A percentile compares a stretch with the other conserved stretches of the same genome.
Evolutionary conservation across 2,888 invertebrate genomes (phyloP).

Genomic region (Azorinus chamasolen): DNA sequence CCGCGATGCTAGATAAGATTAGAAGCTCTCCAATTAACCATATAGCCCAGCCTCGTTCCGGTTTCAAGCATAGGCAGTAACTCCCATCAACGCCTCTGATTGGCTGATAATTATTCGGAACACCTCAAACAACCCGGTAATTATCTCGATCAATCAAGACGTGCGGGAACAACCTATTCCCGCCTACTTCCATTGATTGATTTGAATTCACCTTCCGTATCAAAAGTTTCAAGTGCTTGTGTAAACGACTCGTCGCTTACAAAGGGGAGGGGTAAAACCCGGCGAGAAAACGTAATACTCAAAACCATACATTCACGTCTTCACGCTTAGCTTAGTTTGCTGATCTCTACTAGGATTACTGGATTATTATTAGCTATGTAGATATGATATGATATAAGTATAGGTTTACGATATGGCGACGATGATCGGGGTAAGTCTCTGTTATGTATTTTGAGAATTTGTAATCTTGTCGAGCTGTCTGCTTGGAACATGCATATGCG

Average conservation of each 20-base stretch:
- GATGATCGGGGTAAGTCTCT: slow-evolving; percentile 55
- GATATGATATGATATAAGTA: slow-evolving; percentile 35
- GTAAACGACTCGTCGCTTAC: slow-evolving; percentile 37
- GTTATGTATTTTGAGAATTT: no score
- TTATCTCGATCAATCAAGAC: slow-evolving; percentile 59
- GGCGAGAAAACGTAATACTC: slow-evolving; percentile 33
- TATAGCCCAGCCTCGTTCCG: slow-evolving; percentile 23
- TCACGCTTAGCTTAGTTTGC: slow-evolving; percentile 36
- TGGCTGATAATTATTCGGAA: slow-evolving; percentile 55
- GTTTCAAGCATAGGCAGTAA: slow-evolving; percentile 38
- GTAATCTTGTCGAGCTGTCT: no score
- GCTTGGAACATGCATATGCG: no score
- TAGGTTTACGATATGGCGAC: slow-evolving; percentile 43
- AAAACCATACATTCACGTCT: slow-evolving; percentile 40
- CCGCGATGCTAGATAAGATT: slow-evolving; percentile 4
- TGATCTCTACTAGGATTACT: slow-evolving; percentile 35
- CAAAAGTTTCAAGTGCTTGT: slow-evolving; percentile 51
- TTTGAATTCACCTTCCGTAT: slow-evolving; percentile 45
- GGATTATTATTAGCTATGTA: slow-evolving; percentile 23
- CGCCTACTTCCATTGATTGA: slow-evolving; percentile 22
- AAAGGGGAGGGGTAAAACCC: slow-evolving; percentile 27
- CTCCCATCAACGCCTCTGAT: slow-evolving; percentile 62
- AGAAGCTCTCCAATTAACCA: no score
- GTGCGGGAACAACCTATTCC: slow-evolving; percentile 5
- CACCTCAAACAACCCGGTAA: slow-evolving; percentile 41